These are phyloP conservation scores for Microcebus griseorufus DNA, from an alignment of 2,113 vertebrate species.

Conservation along the genomic window DNA sequence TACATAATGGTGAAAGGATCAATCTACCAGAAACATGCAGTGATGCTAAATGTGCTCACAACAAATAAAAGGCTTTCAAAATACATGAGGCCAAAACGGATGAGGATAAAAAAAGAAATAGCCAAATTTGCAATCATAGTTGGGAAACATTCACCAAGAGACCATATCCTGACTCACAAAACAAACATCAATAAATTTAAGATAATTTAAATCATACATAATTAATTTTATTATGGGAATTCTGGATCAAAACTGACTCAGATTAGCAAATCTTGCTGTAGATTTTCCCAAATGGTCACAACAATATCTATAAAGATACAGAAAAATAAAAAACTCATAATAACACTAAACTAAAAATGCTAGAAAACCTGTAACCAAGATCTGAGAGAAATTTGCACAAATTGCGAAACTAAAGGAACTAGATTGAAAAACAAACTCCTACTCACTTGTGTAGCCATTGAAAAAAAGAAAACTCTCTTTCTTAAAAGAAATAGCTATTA, in stretches of 20 bases:
- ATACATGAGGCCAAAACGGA: not conserved
- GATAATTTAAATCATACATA: not conserved
- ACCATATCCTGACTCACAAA: not conserved
- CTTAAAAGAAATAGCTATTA: not conserved
- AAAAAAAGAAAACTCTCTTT: not conserved
- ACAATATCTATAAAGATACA: not conserved
- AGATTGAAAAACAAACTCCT: not conserved
- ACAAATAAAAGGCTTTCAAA: not conserved
- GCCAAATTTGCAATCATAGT: not conserved
- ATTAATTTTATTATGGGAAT: constrained; percentile 8
- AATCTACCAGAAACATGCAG: not conserved
- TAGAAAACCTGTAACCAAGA: not conserved
- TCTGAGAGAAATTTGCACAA: not conserved
- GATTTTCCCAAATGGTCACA: not conserved
- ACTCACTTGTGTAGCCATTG: not conserved
- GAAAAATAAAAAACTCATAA: not conserved
- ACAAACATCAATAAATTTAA: not conserved
- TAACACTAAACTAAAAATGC: not conserved
- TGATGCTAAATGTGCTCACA: not conserved
- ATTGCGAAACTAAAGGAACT: not conserved
- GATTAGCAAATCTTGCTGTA: not conserved
- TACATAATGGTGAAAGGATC: not conserved
- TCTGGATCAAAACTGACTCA: not conserved
- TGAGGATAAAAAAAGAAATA: not conserved
- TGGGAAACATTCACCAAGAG: not conserved